phyloP scores from a whole-genome alignment of 2,113 vertebrate genomes.

The Asarcornis scutulata region DNA sequence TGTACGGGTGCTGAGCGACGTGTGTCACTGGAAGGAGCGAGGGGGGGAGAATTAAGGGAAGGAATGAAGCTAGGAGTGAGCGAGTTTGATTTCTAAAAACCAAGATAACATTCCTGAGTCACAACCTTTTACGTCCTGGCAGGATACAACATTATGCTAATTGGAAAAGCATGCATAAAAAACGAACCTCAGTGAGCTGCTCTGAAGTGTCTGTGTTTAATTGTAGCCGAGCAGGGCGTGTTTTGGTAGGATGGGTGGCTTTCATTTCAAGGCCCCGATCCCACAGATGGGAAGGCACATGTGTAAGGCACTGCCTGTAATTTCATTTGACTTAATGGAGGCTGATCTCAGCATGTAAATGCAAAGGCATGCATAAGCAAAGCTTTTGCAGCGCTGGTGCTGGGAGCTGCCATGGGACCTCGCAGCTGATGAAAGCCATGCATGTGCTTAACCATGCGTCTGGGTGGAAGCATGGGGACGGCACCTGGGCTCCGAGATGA shows the following conservation, averaged over 20 bases:
- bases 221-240: conserved; percentile 7
- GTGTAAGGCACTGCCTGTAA: conserved; percentile 4
- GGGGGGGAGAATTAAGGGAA: background rate
- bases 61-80: background rate
- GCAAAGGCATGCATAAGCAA: background rate
- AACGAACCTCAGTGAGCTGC: background rate
- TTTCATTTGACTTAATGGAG: background rate
- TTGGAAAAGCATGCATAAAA: conserved; percentile 58
- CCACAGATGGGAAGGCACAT: conserved; percentile 44
- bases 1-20: background rate
- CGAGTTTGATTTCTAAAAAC: background rate
- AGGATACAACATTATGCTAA: conserved; percentile 39
- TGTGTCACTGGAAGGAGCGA: background rate
- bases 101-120: conserved; percentile 50
- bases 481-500: background rate
- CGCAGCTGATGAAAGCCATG: background rate
- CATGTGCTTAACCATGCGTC: background rate
- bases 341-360: background rate
- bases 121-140: background rate
- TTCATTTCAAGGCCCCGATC: conserved; percentile 5
- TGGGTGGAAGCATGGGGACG: background rate
- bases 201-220: conserved; percentile 54
- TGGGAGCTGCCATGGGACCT: background rate
- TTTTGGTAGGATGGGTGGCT: background rate
- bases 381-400: background rate